Evolutionary conservation across 2,113 vertebrate species (phyloP).

Genomic region (Callaeas wilsoni): DNA sequence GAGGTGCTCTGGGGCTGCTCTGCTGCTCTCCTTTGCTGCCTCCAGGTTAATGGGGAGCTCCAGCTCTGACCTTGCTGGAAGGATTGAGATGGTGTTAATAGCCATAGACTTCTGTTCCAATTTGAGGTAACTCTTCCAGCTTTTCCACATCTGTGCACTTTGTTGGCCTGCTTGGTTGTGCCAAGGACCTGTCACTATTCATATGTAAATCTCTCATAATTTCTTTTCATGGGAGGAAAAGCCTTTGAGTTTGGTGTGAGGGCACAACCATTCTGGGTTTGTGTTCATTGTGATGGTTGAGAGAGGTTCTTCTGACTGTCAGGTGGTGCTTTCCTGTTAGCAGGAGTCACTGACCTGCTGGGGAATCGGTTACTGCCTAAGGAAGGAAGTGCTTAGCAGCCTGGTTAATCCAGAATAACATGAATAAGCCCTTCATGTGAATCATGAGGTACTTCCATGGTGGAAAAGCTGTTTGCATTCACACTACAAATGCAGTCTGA

Average conservation of each 20-base stretch:
- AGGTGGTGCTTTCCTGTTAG: background rate
- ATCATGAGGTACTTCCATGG: background rate
- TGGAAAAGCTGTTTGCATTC: background rate
- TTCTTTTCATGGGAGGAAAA: background rate
- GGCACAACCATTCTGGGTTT: accelerated
- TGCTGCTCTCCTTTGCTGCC: background rate
- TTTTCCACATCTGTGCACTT: background rate
- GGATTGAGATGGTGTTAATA: background rate
- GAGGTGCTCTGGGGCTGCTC: background rate
- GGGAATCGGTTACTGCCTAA: background rate
- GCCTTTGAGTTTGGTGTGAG: background rate
- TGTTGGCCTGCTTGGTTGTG: background rate
- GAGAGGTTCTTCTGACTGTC: background rate
- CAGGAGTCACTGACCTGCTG: background rate
- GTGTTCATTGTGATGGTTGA: background rate
- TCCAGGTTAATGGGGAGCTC: background rate
- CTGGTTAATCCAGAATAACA: background rate
- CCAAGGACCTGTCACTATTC: background rate
- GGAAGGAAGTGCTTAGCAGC: background rate
- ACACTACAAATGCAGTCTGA: background rate
- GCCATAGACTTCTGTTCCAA: background rate
- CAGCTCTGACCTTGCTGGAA: background rate
- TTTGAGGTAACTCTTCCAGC: background rate
- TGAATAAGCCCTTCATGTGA: background rate
- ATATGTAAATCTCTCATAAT: accelerated